Percentiles rank a stretch among this genome's conserved stretches.
phyloP scores from a whole-genome alignment of 2,113 vertebrate genomes.

The Oostethus manadensis region DNA sequence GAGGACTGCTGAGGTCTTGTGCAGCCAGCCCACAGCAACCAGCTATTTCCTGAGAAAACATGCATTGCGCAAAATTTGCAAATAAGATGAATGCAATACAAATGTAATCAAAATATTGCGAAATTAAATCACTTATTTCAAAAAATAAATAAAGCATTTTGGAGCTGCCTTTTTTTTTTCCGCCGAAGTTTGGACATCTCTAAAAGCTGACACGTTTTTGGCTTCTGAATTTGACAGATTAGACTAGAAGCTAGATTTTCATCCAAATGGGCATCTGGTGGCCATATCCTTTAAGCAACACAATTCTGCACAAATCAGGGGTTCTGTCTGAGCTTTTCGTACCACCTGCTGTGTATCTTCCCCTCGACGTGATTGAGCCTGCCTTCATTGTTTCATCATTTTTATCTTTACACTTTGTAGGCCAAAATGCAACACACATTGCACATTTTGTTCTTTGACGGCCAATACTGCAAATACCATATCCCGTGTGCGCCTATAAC shows the following conservation, averaged over 20 bases:
- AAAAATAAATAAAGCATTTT: slow-evolving; percentile 47
- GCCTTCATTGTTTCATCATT: slow-evolving; percentile 71
- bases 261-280: slow-evolving; percentile 83
- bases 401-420: slow-evolving; percentile 67
- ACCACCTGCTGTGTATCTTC: slow-evolving; percentile 76
- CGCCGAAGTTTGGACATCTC: slow-evolving; percentile 59
- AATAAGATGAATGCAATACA: slow-evolving; percentile 63
- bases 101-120: slow-evolving; percentile 55
- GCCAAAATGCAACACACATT: slow-evolving; percentile 62
- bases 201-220: slow-evolving; percentile 67
- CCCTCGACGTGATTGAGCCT: slow-evolving; percentile 68
- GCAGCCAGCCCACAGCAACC: slow-evolving; percentile 54
- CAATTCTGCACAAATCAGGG: slow-evolving; percentile 77
- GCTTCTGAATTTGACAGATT: slow-evolving; percentile 68
- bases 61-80: slow-evolving; percentile 47
- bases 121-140: slow-evolving; percentile 34
- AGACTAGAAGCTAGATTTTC: slow-evolving; percentile 74
- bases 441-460: slow-evolving; percentile 58
- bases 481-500: slow-evolving; percentile 30
- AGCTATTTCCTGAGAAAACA: slow-evolving; percentile 19
- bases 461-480: slow-evolving; percentile 30
- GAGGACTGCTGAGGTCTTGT: slow-evolving; percentile 66
- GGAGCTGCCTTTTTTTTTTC: slow-evolving; percentile 42
- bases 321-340: slow-evolving; percentile 77
- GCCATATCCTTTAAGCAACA: slow-evolving; percentile 81